Base-by-base conservation (phyloP, 1,140 invertebrate genomes). In the Rhynchophorus ferrugineus region DNA sequence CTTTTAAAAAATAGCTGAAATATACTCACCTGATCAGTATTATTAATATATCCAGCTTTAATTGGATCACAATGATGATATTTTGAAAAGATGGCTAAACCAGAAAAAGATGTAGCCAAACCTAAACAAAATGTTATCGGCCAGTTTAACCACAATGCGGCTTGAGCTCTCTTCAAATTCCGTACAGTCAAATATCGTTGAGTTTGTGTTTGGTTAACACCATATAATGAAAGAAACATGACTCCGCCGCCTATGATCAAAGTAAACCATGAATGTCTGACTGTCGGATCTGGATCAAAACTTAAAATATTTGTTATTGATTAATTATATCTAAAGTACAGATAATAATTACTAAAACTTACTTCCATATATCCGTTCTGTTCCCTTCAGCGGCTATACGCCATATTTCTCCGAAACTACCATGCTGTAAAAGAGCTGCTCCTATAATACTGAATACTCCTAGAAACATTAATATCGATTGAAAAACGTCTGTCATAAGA, bases 401-500 rank as follows among this genome's bases (percentile, higher is more conserved):
- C 79, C 82, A 87, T 17, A 91, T 83, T 53, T 77, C 67, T 1
- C 43, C 56, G 11, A 89, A 56, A 34, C 85, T 78, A 24, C 81
- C 84, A n/a, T 76, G 74, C 50, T 79, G 72, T 17, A 80, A 68
- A 2, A 76, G 69, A 1, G 83, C 85, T 63, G 80, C 83, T 16
- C 84, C 76, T 19, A 91, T 84, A 1, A 94, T 77, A 61, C 82
- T 79, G 58, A 87, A 82, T 6, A 89, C 67, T 1, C 85, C 78
- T n/a, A 70, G 74, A 66, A 86, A 89, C 87, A 90, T 89, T 3
- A 90, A 72, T 1, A 85, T 18, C 2, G 82, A 82, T 74, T 88
- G 88, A 64, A 92, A 90, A 1, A 90, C 79, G 67, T 93, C 90
- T 1, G 89, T 91, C 63, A 87, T 78, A n/a, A 93, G 70, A 0